Base-by-base conservation (phyloP, 2,888 invertebrate genomes). In the Mesorhabditis spiculigera region DNA sequence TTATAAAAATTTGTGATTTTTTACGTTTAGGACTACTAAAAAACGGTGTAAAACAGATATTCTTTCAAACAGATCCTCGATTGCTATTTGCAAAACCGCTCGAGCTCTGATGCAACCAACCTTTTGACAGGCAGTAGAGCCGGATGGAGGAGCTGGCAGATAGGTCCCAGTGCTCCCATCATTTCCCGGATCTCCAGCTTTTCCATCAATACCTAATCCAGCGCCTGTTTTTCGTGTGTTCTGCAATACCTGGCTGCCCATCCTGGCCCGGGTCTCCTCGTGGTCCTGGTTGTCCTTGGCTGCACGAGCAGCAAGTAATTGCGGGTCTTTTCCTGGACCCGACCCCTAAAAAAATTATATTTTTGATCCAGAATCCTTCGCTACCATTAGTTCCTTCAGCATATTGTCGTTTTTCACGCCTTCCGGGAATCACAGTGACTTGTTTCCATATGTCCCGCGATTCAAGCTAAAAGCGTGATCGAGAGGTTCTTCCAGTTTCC, bases 371-470 rank as follows among this genome's bases (percentile, higher is more conserved):
- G 28, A 28, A 28, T 28, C 28, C 28, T 28, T 28, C 28, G 28
- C 28, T 28, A 28, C 28, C 28, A 28, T 28, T 28, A 28, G 28
- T 3, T 28, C 28, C 28, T 28, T 28, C 28, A 28, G 10, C 58
- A 50, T 50, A 50, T 50, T 78, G 78, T 65, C 78, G 71, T 44
- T 73, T 76, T 13, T 74, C 71, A 4, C 74, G 71, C 13, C 72
- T 68, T 8, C 68, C 69, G 2, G 58, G 58, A 6, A 70, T 66
- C 3, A 81, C 79, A 5, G 75, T 73, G 78, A 84, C 78, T 70
- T 83, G 84, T 65, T 79, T 80, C 84, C 83, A 84, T 73, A 85
- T 84, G 69, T 85, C 84, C 41, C 81, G 77, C 13, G 81, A 75
- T 73, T 85, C 83, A 43, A 79, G 72, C 82, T 83, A 69, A 44